Base-by-base conservation (phyloP, 1,140 invertebrate genomes). In the Lucilia cuprina region DNA sequence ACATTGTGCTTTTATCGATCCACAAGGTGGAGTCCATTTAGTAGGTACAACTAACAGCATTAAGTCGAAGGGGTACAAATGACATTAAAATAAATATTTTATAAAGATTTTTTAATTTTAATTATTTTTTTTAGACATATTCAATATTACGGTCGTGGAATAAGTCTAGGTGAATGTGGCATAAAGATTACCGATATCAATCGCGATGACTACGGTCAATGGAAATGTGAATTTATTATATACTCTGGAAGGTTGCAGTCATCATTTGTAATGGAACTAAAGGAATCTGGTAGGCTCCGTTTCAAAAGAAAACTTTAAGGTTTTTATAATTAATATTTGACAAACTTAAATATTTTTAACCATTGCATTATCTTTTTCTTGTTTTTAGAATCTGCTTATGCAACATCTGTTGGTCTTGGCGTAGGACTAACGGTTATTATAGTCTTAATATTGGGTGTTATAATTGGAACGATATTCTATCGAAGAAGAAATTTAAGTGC, bases 281-380 rank as follows among this genome's bases (percentile, higher is more conserved):
- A 47, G 74, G 83, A 85, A 85, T 77, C 82, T 41, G 83, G 85
- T 85, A 85, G 80, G 85, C 82, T 70, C 82, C 74, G 17, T 80
- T 85, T 84, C 75, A 84, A 83, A 85, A 84, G 82, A 84, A 84
- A 80, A 70, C 83, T 84, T 83, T 85, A 82, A 83, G 74, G 84
- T 83, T 80, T 82, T 50, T 70, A 34, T 82, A n/a, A 19, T 25
- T 60, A 41, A 30, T 10, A 70, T 25, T 25, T 70, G n/a, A 1
- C 5, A n/a, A 10, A 2, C 65, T 5, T n/a, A 70, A 60, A 30
- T 65, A 50, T 74, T 74, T 50, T 50, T 17, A 75, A 74, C 13
- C 14, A 21, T 65, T 47, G 14, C 5, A 30, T 49, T 85, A 5
- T 70, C 41, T n/a, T 17, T 50, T 80, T 50, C 49, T 25, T 14